A percentile compares a stretch with the other conserved stretches of the same genome.
These are phyloP conservation scores for Nipponia nippon DNA, from an alignment of 2,113 vertebrate species.

Conservation along the genomic window DNA sequence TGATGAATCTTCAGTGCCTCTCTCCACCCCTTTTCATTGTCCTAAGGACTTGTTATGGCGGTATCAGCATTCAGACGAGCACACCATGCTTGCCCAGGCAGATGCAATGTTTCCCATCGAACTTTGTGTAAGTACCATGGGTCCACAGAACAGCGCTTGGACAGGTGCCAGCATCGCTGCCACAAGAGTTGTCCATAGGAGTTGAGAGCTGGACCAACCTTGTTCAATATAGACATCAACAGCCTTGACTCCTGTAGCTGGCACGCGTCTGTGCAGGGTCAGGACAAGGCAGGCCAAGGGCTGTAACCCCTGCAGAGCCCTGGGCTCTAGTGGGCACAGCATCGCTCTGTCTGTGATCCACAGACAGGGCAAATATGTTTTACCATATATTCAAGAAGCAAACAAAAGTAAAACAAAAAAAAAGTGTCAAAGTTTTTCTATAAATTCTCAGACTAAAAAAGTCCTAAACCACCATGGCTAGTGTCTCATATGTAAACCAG, in stretches of 20 bases:
- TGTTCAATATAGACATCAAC: not conserved
- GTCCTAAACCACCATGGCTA: not conserved
- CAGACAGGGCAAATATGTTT: not conserved
- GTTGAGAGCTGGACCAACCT: not conserved
- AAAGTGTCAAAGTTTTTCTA: not conserved
- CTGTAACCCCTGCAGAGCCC: not conserved
- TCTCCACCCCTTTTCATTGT: not conserved
- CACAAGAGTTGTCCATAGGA: not conserved
- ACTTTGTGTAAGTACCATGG: not conserved
- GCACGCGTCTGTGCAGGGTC: rapidly evolving
- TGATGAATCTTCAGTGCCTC: not conserved
- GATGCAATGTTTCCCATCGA: not conserved
- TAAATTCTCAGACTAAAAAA: not conserved
- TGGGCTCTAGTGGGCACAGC: not conserved
- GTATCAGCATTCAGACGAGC: not conserved
- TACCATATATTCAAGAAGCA: not conserved
- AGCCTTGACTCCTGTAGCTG: not conserved
- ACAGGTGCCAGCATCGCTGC: too few species aligned
- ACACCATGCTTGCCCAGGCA: not conserved
- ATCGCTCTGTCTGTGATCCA: not conserved
- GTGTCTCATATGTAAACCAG: not conserved
- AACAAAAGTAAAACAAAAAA: not conserved
- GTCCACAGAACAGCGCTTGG: not conserved
- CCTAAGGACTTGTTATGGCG: not conserved
- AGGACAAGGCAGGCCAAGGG: not conserved